These are phyloP conservation scores for Ia io DNA, from an alignment of 2,113 vertebrate genomes.

Conservation along the genomic window DNA sequence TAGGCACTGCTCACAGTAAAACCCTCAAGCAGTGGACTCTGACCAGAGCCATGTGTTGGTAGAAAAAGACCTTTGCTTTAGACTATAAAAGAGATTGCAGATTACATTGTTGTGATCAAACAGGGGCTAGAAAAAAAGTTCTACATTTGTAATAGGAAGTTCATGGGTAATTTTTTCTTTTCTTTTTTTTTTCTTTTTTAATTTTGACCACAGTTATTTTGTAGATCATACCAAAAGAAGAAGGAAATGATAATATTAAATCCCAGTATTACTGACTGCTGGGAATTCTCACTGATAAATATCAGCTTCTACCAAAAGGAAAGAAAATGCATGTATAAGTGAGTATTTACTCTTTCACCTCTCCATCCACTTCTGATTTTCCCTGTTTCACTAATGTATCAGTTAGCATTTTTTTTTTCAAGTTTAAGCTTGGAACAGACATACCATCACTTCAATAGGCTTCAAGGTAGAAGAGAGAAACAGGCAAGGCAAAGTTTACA, in stretches of 20 bases:
- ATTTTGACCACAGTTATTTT: neutral
- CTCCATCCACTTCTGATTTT: neutral
- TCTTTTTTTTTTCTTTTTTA: neutral
- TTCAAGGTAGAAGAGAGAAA: neutral
- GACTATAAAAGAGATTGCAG: neutral
- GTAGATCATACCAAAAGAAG: neutral
- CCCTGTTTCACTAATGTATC: neutral
- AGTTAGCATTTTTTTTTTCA: neutral
- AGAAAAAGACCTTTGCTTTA: conserved; percentile 9
- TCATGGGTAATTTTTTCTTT: neutral
- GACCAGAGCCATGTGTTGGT: neutral
- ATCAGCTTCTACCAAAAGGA: neutral
- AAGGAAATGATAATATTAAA: neutral
- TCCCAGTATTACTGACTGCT: neutral
- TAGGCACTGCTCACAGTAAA: neutral
- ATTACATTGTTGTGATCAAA: neutral
- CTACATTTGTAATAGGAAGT: neutral
- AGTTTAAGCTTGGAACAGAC: neutral
- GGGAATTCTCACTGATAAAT: neutral
- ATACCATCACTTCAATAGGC: neutral
- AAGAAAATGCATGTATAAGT: neutral
- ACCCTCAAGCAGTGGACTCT: neutral
- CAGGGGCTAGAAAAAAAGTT: neutral
- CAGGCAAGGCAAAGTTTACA: no score
- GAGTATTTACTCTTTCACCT: neutral